phyloP scores from a whole-genome alignment of 2,888 invertebrate genomes.

The Alentia gelatinosa region DNA sequence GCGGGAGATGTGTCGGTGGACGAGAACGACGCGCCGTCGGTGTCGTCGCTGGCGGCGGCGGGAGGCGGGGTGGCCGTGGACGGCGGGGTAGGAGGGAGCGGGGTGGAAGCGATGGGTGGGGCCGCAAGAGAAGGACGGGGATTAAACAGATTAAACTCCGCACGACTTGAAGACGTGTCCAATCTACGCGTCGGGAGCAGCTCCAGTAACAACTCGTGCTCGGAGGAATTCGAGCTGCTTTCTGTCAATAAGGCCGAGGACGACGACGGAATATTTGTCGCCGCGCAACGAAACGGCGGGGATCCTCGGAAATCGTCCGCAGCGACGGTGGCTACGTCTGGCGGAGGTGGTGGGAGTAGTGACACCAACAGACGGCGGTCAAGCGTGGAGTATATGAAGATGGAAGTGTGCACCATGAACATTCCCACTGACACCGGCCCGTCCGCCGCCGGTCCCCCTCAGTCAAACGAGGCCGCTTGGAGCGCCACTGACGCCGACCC shows the following conservation, averaged over 20 bases:
- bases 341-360: neutral
- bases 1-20: neutral
- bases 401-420: constrained; percentile 22
- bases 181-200: neutral
- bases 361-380: neutral
- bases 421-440: neutral
- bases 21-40: constrained; percentile 22
- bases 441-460: neutral
- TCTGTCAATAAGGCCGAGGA: neutral
- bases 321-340: neutral
- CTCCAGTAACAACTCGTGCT: neutral
- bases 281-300: neutral
- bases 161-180: neutral
- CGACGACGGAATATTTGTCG: neutral
- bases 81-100: neutral
- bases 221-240: constrained; percentile 15
- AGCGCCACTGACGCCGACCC: neutral
- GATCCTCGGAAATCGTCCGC: neutral
- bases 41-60: no score
- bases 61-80: neutral
- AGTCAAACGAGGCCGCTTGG: neutral
- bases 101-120: neutral
- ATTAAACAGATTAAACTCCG: neutral
- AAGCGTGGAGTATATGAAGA: neutral
- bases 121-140: neutral